Base-by-base conservation (phyloP, 2,113 vertebrate genomes). In the Myrmecophaga tridactyla region DNA sequence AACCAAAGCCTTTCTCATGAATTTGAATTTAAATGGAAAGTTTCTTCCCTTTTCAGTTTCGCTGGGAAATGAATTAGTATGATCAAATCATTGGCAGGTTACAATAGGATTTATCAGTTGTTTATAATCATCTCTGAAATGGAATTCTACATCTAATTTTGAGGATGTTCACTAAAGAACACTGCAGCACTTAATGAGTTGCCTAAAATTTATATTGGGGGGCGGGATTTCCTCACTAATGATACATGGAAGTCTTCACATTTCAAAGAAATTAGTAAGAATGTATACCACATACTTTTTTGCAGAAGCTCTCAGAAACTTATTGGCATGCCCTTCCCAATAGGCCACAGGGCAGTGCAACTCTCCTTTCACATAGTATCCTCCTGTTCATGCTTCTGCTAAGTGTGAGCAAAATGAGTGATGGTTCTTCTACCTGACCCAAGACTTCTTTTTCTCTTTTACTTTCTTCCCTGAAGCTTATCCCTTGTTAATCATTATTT, bases 81-180 rank as follows among this genome's bases (percentile, higher is more conserved):
- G 81, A 90, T 86, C 58, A 80, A 73, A 69, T 5, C 53, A 89
- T 67, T 63, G 72, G 7, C 25, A 92, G 77, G 82, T 80, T 82
- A 48, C 41, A 67, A 2, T 17, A 60, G 8, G 25, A 70, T 27
- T 85, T 89, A 70, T 73, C 39, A 46, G n/a, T 78, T 90, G 27
- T 9, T 86, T 60, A 13, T 36, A 83, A 60, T 86, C 39, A 27
- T 63, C 41, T 73, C 20, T 78, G n/a, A 90, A 89, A 36, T n/a
- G 31, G 20, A 73, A 63, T 6, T n/a, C 2, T 48, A 7, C 5
- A 8, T 23, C 7, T 0, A 70, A 56, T 73, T 62, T 94, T 95
- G 73, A 56, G 34, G 27, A 56, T 80, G 91, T 97, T 82, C 48
- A 69, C 86, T 90, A 87, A 96, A 95, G 86, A 72, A 94, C 25